Conservation (phyloP, 2,888 invertebrate species). For the Drosophila neotestacea region DNA sequence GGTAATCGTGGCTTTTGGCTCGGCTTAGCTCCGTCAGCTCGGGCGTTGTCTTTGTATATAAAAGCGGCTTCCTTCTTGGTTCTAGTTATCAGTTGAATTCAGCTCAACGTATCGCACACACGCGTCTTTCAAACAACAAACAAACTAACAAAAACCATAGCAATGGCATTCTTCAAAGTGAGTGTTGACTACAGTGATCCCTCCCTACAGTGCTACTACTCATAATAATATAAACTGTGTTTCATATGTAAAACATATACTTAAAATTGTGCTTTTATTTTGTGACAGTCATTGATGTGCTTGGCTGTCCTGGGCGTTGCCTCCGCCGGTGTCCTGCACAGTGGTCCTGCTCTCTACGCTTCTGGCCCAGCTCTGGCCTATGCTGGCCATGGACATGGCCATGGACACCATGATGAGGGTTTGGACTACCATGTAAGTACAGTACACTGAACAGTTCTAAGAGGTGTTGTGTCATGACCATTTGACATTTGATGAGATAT, state of each 20-base stretch:
- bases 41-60: slow-evolving; percentile 85
- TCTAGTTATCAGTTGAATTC: slow-evolving; percentile 86
- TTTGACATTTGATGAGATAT: slow-evolving; percentile 61
- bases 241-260: slow-evolving; percentile 5
- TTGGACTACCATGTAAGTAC: slow-evolving; percentile 85
- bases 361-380: slow-evolving; percentile 74
- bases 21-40: slow-evolving; percentile 52
- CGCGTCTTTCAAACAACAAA: slow-evolving; percentile 53
- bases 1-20: slow-evolving; percentile 50
- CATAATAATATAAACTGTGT: slow-evolving; percentile 20
- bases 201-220: not conserved
- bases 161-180: slow-evolving; percentile 86
- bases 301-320: slow-evolving; percentile 84
- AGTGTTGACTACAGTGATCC: slow-evolving; percentile 64
- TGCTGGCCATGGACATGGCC: slow-evolving; percentile 73
- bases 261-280: slow-evolving; percentile 33
- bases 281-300: slow-evolving; percentile 83
- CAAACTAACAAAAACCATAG: slow-evolving; percentile 48
- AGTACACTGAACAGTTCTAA: not conserved
- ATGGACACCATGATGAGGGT: slow-evolving; percentile 79
- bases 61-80: slow-evolving; percentile 85
- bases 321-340: slow-evolving; percentile 84
- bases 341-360: slow-evolving; percentile 80
- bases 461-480: slow-evolving; percentile 17
- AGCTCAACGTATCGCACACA: slow-evolving; percentile 83